Base-by-base conservation (phyloP, 2,888 invertebrate genomes). In the Caenorhabditis sp. region DNA sequence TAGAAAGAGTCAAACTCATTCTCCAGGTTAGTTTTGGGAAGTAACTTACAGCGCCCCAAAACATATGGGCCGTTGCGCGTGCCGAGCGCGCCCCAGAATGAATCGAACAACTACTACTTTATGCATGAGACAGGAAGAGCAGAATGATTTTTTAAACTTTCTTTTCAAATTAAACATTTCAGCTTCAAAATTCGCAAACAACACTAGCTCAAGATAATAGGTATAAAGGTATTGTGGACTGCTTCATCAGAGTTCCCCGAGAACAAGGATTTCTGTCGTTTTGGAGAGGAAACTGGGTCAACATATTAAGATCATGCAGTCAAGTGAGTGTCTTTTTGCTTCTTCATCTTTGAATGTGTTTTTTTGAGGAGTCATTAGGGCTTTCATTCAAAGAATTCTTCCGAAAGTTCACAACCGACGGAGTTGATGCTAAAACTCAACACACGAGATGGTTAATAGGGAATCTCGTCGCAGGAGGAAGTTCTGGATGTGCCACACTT, bases 1-100 rank as follows among this genome's bases (percentile, higher is more conserved):
- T 96, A 87, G 96, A 96, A 91, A 92, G 96, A 89, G 95, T 96
- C 52, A 96, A 96, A 90, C 91, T 96, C 84, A 92, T 96, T 78
- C 92, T 96, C 82, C 96, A 96, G 91, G 95, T 96, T 11, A 9
- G 46, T 32, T 22, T 37, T 48, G 48, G n/a, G n/a, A n/a, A n/a
- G n/a, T 30, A 15, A 39, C 9, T 61, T 39, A 0, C 2, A 55
- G 41, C n/a, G n/a, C 1, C 32, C 7, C 11, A 26, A 56, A 41
- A 8, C 20, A 55, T 39, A 24, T 20, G 27, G 8, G 2, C 9
- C 8, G 35, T 30, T 22, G n/a, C n/a, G n/a, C n/a, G n/a, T n/a
- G n/a, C n/a, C n/a, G n/a, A n/a, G n/a, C n/a, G n/a, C n/a, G n/a
- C n/a, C n/a, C n/a, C n/a, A n/a, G n/a, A n/a, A n/a, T n/a, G n/a